Conservation (phyloP, 2,797 vertebrate genomes). For the Artibeus lituratus region DNA sequence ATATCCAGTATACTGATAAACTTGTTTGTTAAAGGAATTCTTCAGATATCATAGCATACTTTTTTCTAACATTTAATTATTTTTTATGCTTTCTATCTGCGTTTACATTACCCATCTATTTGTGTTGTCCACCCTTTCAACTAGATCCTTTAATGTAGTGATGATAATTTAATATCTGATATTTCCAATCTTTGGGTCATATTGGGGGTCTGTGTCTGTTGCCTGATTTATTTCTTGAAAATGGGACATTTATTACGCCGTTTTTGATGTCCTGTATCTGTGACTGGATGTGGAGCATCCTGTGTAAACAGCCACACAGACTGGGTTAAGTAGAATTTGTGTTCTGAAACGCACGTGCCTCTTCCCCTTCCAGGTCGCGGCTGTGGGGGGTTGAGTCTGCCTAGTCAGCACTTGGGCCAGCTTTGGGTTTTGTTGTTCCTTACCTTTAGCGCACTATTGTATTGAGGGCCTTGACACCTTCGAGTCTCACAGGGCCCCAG, state of each 20-base stretch:
- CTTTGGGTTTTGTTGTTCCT: background rate
- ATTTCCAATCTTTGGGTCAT: background rate
- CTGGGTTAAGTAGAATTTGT: background rate
- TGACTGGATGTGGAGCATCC: background rate
- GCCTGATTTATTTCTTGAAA: background rate
- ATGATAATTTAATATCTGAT: background rate
- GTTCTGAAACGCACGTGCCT: background rate
- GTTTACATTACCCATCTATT: background rate
- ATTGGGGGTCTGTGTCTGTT: background rate
- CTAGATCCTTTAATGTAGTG: background rate
- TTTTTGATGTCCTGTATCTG: background rate
- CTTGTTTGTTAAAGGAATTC: background rate
- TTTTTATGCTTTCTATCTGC: background rate
- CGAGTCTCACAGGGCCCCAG: background rate
- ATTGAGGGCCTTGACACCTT: background rate
- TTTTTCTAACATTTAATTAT: background rate
- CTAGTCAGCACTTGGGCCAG: background rate
- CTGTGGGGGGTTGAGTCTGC: background rate
- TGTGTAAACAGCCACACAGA: background rate
- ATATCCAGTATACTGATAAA: background rate
- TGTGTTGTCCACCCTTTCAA: background rate
- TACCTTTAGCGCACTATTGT: background rate
- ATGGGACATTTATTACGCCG: background rate
- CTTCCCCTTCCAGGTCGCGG: background rate
- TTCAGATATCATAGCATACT: background rate